Evolutionary conservation across 2,888 invertebrate genomes (phyloP).

Genomic region (Nephrotoma flavescens): DNA sequence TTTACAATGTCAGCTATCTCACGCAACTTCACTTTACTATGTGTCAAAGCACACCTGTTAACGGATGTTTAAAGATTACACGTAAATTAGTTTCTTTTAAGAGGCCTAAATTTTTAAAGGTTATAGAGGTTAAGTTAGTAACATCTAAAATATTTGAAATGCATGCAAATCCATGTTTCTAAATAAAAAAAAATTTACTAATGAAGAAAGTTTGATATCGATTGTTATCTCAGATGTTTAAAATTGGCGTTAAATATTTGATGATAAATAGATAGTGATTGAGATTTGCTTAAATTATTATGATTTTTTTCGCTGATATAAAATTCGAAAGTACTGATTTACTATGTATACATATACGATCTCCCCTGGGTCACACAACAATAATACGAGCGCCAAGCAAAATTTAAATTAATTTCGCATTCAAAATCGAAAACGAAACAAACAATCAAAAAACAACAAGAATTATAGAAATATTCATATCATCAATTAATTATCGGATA

Average conservation of each 20-base stretch:
- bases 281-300: not conserved
- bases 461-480: not conserved
- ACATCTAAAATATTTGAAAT: not conserved
- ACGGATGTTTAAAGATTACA: too few species aligned
- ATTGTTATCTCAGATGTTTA: not conserved
- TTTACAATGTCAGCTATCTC: too few species aligned
- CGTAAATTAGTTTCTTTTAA: too few species aligned
- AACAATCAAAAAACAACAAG: not conserved
- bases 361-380: not conserved
- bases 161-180: not conserved
- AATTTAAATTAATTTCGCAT: not conserved
- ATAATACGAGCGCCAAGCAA: not conserved
- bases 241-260: not conserved
- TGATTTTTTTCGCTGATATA: not conserved
- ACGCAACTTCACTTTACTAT: too few species aligned
- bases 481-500: not conserved
- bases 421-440: not conserved
- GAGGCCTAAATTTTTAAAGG: not conserved
- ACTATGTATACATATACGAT: not conserved
- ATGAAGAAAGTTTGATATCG: not conserved
- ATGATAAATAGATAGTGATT: not conserved
- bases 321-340: not conserved
- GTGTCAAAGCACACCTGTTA: too few species aligned
- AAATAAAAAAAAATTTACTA: not conserved
- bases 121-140: not conserved